Conservation (phyloP, 2,797 vertebrate genomes). For the Macroramphosus scolopax region DNA sequence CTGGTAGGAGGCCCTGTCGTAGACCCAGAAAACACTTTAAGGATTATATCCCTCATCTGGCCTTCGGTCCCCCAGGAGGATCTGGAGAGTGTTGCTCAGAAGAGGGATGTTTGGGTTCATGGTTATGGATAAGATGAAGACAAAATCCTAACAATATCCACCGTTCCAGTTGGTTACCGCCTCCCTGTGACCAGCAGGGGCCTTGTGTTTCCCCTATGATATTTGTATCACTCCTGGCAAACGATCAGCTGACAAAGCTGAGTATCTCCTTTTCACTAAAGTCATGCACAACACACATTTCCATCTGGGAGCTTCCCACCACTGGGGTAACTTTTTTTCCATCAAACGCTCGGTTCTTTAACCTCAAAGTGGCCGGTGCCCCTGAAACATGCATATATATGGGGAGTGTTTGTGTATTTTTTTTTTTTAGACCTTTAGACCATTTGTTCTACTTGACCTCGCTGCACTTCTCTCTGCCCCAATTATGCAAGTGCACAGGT, state of each 20-base stretch:
- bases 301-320: slow-evolving; percentile 29
- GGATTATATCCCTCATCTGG: no score
- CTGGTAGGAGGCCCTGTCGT: no score
- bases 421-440: slow-evolving; percentile 46
- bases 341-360: slow-evolving; percentile 28
- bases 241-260: slow-evolving; percentile 14
- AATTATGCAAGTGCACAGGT: slow-evolving; percentile 69
- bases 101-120: no score
- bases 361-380: slow-evolving; percentile 45
- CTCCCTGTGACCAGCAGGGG: no score
- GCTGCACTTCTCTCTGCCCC: slow-evolving; percentile 48
- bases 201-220: slow-evolving; percentile 12
- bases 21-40: no score
- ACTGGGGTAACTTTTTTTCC: slow-evolving; percentile 27
- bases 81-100: no score
- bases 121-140: no score
- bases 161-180: no score
- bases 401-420: slow-evolving; percentile 37
- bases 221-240: slow-evolving; percentile 36
- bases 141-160: no score
- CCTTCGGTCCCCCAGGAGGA: no score
- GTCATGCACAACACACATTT: slow-evolving; percentile 33
- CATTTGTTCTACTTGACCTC: slow-evolving; percentile 68
- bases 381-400: slow-evolving; percentile 41
- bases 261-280: no score